These are phyloP conservation scores for Apis cerana DNA, from an alignment of 1,140 invertebrate species.

Conservation along the genomic window DNA sequence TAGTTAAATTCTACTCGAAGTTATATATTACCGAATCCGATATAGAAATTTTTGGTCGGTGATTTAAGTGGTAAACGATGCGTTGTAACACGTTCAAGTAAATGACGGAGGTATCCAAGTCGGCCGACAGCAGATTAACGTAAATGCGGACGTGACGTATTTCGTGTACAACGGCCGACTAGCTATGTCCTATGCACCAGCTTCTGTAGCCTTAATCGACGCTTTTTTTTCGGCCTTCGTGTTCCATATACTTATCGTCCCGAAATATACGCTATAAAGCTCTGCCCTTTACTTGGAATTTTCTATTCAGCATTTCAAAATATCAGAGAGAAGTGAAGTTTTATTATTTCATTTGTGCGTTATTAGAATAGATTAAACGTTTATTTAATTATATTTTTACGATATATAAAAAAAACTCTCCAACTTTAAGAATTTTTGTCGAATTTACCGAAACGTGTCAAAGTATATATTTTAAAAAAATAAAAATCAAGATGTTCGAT, in stretches of 20 bases:
- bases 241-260: background rate
- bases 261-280: background rate
- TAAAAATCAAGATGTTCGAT: no score
- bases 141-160: constrained; percentile 80
- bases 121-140: constrained; percentile 70
- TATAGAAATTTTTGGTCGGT: background rate
- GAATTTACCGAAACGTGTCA: no score
- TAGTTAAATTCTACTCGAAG: background rate
- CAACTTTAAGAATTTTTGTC: no score
- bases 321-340: no score
- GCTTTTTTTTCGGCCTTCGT: constrained; percentile 19
- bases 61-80: constrained; percentile 4
- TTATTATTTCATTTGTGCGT: no score
- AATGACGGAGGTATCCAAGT: constrained; percentile 54
- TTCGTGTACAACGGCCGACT: constrained; percentile 46
- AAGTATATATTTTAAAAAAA: no score
- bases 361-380: no score
- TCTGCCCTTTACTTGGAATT: no score
- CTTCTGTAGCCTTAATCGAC: constrained; percentile 28
- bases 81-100: constrained; percentile 26
- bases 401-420: no score
- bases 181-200: constrained; percentile 26
- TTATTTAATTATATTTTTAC: no score
- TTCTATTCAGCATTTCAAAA: no score
- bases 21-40: background rate